Percentiles rank a stretch among this genome's conserved stretches.
Evolutionary conservation across 2,888 invertebrate species (phyloP).

Genomic region (Eupithecia exiguata): DNA sequence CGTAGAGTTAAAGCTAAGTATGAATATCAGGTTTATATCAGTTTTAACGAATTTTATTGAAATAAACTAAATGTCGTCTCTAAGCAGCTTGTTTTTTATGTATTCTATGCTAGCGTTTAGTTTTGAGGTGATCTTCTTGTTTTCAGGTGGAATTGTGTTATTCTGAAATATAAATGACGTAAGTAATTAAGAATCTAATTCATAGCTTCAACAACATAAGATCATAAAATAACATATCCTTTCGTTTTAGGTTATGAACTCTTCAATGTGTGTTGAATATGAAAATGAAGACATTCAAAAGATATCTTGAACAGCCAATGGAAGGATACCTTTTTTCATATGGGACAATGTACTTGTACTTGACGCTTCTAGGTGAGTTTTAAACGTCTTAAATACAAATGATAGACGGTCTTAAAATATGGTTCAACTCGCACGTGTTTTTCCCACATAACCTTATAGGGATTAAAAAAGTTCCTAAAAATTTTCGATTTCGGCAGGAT

Average conservation of each 20-base stretch:
- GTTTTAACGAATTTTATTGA: constrained; percentile 57
- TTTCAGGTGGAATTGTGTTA: constrained; percentile 62
- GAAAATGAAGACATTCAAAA: background rate
- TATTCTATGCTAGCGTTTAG: constrained; percentile 59
- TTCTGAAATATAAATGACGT: constrained; percentile 57
- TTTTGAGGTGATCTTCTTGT: constrained; percentile 66
- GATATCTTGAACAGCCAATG: background rate
- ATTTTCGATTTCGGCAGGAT: too few species aligned
- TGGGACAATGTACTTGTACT: background rate
- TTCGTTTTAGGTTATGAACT: background rate
- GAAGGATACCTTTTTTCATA: background rate
- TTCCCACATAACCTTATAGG: too few species aligned
- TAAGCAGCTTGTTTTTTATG: constrained; percentile 66
- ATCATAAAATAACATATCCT: background rate
- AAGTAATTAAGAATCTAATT: background rate
- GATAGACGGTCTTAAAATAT: too few species aligned
- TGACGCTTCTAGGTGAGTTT: background rate
- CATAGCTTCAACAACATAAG: background rate
- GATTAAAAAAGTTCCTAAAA: too few species aligned
- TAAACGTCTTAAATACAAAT: background rate
- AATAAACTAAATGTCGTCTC: constrained; percentile 71
- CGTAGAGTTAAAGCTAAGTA: constrained; percentile 52
- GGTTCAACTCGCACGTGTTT: too few species aligned
- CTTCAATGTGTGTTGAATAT: background rate
- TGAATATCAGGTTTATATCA: constrained; percentile 55